Base-by-base conservation (phyloP, 2,113 vertebrate species). In the Clupea harengus region DNA sequence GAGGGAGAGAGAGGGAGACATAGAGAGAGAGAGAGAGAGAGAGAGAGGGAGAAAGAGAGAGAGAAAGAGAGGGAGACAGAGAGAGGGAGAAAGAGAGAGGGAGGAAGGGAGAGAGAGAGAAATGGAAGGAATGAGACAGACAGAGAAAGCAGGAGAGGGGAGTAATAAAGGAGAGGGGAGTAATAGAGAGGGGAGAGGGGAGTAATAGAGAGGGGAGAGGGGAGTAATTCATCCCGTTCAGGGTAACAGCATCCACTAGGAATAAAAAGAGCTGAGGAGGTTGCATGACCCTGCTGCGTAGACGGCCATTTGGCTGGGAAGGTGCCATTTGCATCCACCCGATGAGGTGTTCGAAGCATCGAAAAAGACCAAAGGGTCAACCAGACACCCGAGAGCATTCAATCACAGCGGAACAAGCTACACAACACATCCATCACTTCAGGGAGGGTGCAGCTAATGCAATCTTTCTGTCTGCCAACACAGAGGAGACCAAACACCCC, bases 81-180 rank as follows among this genome's bases (percentile, higher is more conserved):
- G 67, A 64, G 17, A 28, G 6, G 45, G 67, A 85, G 75, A 88
- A 86, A 89, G 91, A 89, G 87, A 87, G 44, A 86, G 88, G 86
- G 85, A 32, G n/a, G 2, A 11, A 15, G 28, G 39, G 72, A 78
- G 28, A 39, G 32, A 11, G 28, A 5, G 25, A 78, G 72, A 78
- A 32, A 32, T 10, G 17, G 72, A 39, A 39, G 28, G 10, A 32
- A 32, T 44, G 10, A 78, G 64, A 67, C 1, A 17, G 28, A 78
- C 3, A 78, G 9, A 78, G 1, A 78, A 78, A 5, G n/a, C n/a
- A 72, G 13, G 64, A 72, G 64, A 72, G n/a, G 25, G 28, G 0
- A 49, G 47, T 49, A 10, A 67, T n/a, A n/a, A n/a, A 9, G n/a
- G 2, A n/a, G 64, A 28, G 60, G 60, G 22, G 17, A 15, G 32